Conservation (phyloP, 2,113 vertebrate genomes). For the Ibidorhyncha struthersii region DNA sequence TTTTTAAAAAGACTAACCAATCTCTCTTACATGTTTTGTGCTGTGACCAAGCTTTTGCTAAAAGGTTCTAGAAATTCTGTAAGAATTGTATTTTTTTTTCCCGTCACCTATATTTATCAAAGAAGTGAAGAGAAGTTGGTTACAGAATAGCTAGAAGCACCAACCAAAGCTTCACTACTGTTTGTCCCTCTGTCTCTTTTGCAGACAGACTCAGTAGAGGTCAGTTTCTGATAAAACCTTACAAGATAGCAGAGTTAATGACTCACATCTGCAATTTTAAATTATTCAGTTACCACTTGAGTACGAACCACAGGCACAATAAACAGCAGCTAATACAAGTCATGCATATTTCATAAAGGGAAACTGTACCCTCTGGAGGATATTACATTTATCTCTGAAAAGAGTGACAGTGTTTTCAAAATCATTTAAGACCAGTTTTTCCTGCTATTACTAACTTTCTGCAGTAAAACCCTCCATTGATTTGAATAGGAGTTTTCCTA, state of each 20-base stretch:
- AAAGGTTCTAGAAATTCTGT: neutral
- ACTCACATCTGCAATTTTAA: slow-evolving; percentile 46
- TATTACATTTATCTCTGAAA: neutral
- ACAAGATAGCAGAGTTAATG: slow-evolving; percentile 21
- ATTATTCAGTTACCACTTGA: slow-evolving; percentile 43
- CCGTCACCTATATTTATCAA: neutral
- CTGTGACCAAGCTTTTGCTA: neutral
- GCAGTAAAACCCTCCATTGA: neutral
- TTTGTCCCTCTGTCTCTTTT: neutral
- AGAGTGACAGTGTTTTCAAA: neutral
- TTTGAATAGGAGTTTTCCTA: neutral
- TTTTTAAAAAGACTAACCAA: neutral
- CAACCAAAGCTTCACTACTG: neutral
- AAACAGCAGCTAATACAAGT: slow-evolving; percentile 36
- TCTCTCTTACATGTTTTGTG: neutral
- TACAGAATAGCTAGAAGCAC: neutral
- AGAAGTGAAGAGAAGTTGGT: neutral
- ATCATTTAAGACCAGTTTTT: neutral
- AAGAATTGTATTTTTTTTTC: neutral
- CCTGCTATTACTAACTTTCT: neutral
- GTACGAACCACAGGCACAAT: neutral
- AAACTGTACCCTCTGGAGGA: slow-evolving; percentile 7
- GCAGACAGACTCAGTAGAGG: neutral
- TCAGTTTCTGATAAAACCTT: neutral
- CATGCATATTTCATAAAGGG: slow-evolving; percentile 54